A percentile compares a stretch with the other conserved stretches of the same genome.
Conservation (phyloP, 2,113 vertebrate genomes). For the Proteles cristata region DNA sequence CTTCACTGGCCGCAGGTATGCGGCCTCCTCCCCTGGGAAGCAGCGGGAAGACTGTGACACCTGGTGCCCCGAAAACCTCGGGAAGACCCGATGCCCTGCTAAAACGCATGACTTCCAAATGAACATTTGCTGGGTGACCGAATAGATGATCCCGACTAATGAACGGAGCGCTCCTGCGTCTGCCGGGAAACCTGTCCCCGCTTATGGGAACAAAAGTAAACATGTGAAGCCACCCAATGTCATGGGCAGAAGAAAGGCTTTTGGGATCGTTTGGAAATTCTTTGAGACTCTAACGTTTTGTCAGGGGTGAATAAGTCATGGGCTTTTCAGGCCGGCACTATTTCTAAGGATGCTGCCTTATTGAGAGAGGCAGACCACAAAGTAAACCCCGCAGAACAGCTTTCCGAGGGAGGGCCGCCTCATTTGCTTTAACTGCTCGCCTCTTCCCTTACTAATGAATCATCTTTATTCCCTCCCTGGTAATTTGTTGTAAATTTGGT, state of each 20-base stretch:
- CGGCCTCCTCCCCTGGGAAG: background rate
- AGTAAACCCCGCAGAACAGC: slow-evolving; percentile 17
- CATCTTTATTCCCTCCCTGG: background rate
- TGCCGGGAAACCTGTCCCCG: background rate
- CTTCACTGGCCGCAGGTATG: background rate
- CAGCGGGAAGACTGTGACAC: background rate
- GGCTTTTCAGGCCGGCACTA: background rate
- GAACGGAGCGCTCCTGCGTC: background rate
- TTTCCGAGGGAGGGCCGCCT: slow-evolving; percentile 8
- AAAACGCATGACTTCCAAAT: background rate
- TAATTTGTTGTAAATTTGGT: slow-evolving; percentile 46
- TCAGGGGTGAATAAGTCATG: slow-evolving; percentile 48
- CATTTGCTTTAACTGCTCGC: background rate
- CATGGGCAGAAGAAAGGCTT: slow-evolving; percentile 29
- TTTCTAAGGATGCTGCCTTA: background rate
- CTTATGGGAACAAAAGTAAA: background rate
- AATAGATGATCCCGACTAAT: background rate
- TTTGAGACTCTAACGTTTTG: background rate
- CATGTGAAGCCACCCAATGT: background rate
- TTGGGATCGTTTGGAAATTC: background rate
- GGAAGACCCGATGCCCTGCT: background rate
- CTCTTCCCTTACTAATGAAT: slow-evolving; percentile 37
- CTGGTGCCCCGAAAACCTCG: background rate
- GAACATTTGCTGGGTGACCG: background rate
- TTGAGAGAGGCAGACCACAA: slow-evolving; percentile 49